Percentiles rank a stretch among this genome's conserved stretches.
phyloP scores from a whole-genome alignment of 2,888 invertebrate genomes.

The Hololepta plana region DNA sequence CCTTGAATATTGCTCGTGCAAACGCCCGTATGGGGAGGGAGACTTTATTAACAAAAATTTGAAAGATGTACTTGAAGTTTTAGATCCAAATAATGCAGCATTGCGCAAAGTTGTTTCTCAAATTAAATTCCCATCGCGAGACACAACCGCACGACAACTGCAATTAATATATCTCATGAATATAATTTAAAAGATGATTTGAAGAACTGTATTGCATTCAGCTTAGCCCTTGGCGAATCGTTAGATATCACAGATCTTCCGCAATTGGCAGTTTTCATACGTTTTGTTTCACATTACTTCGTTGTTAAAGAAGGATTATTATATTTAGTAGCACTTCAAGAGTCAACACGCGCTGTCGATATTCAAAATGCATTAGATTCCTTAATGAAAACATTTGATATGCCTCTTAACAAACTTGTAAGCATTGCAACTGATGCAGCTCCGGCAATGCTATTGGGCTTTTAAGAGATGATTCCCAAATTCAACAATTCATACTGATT shows the following conservation, averaged over 20 bases:
- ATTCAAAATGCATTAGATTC: constrained; percentile 9
- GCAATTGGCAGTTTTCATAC: constrained; percentile 9
- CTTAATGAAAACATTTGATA: constrained; percentile 10
- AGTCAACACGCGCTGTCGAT: constrained; percentile 8
- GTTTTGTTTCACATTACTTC: constrained; percentile 7
- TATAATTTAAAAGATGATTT: constrained; percentile 9
- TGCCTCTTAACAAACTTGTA: constrained; percentile 10
- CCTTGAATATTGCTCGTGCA: constrained; percentile 9
- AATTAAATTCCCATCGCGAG: constrained; percentile 8
- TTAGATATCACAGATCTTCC: constrained; percentile 9
- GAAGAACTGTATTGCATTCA: constrained; percentile 7
- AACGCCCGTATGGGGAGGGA: constrained; percentile 8
- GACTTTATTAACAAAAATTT: constrained; percentile 8
- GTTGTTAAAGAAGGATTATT: constrained; percentile 7
- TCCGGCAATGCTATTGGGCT: constrained; percentile 9
- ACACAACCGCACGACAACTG: constrained; percentile 7
- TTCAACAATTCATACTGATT: constrained; percentile 7
- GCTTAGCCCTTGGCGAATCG: constrained; percentile 8
- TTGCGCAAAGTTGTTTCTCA: constrained; percentile 7
- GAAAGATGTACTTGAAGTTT: constrained; percentile 7
- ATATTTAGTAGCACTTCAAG: constrained; percentile 7
- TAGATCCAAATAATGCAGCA: constrained; percentile 9
- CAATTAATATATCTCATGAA: constrained; percentile 9
- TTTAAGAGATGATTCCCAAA: constrained; percentile 7
- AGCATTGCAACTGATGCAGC: constrained; percentile 9